phyloP scores from a whole-genome alignment of 1,140 invertebrate genomes.

The Ganaspis sp. region DNA sequence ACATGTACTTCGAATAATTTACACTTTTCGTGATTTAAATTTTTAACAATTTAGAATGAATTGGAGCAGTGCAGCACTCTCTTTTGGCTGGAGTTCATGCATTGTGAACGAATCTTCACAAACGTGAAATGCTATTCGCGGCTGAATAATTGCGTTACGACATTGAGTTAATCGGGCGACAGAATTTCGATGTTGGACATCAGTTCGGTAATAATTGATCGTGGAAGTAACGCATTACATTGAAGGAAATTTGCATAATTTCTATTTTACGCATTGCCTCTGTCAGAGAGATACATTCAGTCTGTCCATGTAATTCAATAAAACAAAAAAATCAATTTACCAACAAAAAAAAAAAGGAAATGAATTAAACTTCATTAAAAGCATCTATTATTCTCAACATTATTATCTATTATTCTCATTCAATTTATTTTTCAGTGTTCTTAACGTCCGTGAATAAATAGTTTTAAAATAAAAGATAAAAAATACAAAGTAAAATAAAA shows the following conservation, averaged over 20 bases:
- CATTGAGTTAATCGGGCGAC: conserved; percentile 38
- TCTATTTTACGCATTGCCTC: background rate
- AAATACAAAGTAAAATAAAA: too few species aligned
- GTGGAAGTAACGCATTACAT: conserved; percentile 40
- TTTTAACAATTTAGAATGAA: background rate
- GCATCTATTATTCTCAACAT: conserved; percentile 7
- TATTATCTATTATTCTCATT: conserved; percentile 17
- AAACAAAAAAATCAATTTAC: conserved; percentile 5
- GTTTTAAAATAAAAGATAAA: too few species aligned
- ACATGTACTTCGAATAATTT: background rate
- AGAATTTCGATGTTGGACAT: conserved; percentile 53
- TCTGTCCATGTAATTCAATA: background rate
- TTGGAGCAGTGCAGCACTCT: background rate
- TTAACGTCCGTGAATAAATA: too few species aligned
- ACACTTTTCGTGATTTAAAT: background rate
- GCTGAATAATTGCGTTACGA: conserved; percentile 61
- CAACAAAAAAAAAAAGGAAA: background rate
- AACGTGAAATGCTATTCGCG: conserved; percentile 40
- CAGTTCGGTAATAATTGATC: conserved; percentile 57
- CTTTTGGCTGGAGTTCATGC: background rate
- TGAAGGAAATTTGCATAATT: background rate
- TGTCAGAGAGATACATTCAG: background rate
- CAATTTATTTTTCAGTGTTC: conserved; percentile 1
- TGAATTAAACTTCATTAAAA: background rate
- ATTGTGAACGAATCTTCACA: conserved; percentile 19